Conservation (phyloP, 64 coral and sea anemone species). For the Astreopora myriophthalma region DNA sequence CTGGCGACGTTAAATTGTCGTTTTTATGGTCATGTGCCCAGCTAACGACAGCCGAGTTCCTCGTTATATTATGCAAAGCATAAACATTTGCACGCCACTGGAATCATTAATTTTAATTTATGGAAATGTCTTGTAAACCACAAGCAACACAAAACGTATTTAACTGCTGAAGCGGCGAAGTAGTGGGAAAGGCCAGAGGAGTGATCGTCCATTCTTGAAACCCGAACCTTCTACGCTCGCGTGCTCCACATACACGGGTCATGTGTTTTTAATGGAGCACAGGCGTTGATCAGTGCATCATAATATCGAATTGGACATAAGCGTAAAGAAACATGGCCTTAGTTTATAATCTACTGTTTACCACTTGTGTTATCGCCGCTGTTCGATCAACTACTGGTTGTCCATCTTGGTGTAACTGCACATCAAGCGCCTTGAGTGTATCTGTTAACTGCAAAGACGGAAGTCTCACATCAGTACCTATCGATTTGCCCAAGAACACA, state of each 20-base stretch:
- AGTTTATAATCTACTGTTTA: not conserved
- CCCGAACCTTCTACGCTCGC: not conserved
- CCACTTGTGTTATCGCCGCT: constrained; percentile 12
- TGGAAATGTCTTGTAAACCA: constrained; percentile 28
- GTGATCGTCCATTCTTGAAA: not conserved
- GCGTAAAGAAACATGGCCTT: constrained; percentile 28
- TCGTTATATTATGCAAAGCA: not conserved
- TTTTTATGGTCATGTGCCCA: not conserved
- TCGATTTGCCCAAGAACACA: constrained; percentile 4
- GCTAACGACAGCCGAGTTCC: not conserved
- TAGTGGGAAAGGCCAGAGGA: not conserved
- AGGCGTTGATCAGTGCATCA: not conserved
- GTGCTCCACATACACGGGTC: not conserved
- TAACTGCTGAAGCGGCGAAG: not conserved
- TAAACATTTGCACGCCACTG: not conserved
- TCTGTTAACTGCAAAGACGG: not conserved
- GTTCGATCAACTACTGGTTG: not conserved
- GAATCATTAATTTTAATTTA: constrained; percentile 43
- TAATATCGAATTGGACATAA: not conserved
- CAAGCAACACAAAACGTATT: constrained; percentile 17
- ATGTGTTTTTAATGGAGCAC: not conserved
- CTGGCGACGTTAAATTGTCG: not conserved
- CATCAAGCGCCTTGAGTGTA: not conserved
- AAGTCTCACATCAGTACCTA: not conserved
- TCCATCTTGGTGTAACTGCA: constrained; percentile 12